These are phyloP conservation scores for Dioctria linearis DNA, from an alignment of 2,888 invertebrate species.

Conservation along the genomic window DNA sequence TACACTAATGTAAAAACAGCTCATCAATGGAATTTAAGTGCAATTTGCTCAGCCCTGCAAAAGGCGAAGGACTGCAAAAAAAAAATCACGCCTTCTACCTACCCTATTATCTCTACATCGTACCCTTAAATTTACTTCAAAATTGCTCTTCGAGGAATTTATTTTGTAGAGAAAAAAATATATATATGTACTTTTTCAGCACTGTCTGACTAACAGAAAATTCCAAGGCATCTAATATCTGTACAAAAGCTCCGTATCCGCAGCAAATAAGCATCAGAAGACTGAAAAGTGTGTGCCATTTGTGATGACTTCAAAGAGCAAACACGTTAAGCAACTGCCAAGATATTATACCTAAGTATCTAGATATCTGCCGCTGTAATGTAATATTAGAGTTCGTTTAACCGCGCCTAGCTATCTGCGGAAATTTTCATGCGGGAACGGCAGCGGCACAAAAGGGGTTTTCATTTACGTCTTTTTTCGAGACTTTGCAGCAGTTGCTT, in stretches of 20 bases:
- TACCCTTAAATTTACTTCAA: neutral
- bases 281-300: constrained; percentile 15
- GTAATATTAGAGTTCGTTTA: constrained; percentile 45
- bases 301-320: constrained; percentile 39
- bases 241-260: constrained; percentile 7
- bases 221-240: neutral
- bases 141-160: constrained; percentile 9
- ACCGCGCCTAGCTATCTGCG: constrained; percentile 16
- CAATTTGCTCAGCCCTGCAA: neutral
- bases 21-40: constrained; percentile 47
- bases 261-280: neutral
- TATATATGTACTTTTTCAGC: neutral
- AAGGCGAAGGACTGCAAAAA: neutral
- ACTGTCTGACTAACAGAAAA: neutral
- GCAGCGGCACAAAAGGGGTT: constrained; percentile 29
- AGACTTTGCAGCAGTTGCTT: neutral
- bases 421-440: neutral
- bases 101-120: neutral
- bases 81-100: neutral
- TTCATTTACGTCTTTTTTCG: neutral
- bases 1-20: constrained; percentile 12
- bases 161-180: neutral
- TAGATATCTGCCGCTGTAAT: constrained; percentile 15
- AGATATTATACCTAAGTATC: constrained; percentile 14
- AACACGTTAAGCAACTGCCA: constrained; percentile 45